Evolutionary conservation across 1,140 invertebrate genomes (phyloP).

Genomic region (Trachymyrmex cornetzi): DNA sequence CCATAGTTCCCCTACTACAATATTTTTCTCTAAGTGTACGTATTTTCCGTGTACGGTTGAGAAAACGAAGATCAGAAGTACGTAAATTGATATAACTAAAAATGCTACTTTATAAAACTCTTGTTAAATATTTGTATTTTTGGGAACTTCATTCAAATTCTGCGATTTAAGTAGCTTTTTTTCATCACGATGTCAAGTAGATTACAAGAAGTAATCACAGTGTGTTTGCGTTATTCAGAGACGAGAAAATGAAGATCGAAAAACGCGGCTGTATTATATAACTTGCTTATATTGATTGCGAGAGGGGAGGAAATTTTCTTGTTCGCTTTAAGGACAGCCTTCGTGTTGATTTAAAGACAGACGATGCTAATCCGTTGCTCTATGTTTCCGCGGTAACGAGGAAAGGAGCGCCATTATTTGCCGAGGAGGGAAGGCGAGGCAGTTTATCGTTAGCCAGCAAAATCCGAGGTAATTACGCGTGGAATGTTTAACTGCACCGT

Average conservation of each 20-base stretch:
- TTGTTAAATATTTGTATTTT: neutral
- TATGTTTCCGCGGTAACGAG: slow-evolving; percentile 54
- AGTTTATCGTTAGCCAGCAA: slow-evolving; percentile 82
- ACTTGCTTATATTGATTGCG: neutral
- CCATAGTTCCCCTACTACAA: too few species aligned
- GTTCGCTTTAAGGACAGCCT: neutral
- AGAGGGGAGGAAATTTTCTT: neutral
- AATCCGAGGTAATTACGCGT: slow-evolving; percentile 83
- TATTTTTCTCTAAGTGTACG: too few species aligned
- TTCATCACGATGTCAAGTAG: neutral
- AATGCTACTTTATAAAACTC: neutral
- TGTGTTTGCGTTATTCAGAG: neutral
- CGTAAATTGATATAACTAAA: neutral
- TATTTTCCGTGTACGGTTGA: neutral
- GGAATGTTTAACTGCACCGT: slow-evolving; percentile 77
- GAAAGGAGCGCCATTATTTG: slow-evolving; percentile 76
- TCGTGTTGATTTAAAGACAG: slow-evolving; percentile 27
- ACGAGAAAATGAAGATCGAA: neutral
- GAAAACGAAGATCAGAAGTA: neutral
- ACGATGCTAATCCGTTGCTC: slow-evolving; percentile 55
- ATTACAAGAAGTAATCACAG: too few species aligned
- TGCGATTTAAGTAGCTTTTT: neutral
- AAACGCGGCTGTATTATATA: neutral
- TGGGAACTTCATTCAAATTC: neutral
- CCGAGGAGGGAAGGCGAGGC: slow-evolving; percentile 70